Evolutionary conservation across 2,797 vertebrate species (phyloP).

Genomic region (Mico argentatus): DNA sequence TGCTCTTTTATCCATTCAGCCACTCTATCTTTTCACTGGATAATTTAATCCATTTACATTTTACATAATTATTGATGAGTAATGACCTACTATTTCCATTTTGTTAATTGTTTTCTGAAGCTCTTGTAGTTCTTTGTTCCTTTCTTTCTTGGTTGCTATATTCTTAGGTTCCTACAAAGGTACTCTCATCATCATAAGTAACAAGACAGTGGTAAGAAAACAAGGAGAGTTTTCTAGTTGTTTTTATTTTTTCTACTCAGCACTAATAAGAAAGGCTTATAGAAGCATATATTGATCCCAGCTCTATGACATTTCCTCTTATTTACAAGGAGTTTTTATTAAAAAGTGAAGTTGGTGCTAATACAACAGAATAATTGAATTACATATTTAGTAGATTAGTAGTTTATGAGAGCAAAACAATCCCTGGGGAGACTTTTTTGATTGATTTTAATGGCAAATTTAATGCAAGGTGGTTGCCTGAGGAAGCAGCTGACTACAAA

Average conservation of each 20-base stretch:
- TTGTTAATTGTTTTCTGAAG: no score
- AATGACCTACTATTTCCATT: neutral
- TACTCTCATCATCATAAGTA: neutral
- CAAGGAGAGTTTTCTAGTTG: neutral
- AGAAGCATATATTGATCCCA: neutral
- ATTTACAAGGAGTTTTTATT: neutral
- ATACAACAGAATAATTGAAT: constrained; percentile 70
- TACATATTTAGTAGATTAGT: constrained; percentile 73
- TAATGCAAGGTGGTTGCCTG: constrained; percentile 78
- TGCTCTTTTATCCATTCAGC: neutral
- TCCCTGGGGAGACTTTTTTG: constrained; percentile 79
- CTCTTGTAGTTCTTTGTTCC: neutral
- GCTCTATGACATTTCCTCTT: neutral
- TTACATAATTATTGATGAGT: neutral
- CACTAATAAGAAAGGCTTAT: neutral
- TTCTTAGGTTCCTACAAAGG: neutral
- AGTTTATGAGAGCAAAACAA: constrained; percentile 79
- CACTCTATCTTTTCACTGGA: neutral
- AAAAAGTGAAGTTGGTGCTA: constrained; percentile 42
- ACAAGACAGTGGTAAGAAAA: neutral
- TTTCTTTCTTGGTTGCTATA: neutral
- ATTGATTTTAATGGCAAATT: constrained; percentile 85
- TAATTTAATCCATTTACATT: neutral
- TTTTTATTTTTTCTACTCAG: neutral
- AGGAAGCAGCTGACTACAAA: constrained; percentile 65